Percentiles rank a stretch among this genome's conserved stretches.
Conservation (phyloP, 1,140 invertebrate species). For the Stegodyphus dumicola region DNA sequence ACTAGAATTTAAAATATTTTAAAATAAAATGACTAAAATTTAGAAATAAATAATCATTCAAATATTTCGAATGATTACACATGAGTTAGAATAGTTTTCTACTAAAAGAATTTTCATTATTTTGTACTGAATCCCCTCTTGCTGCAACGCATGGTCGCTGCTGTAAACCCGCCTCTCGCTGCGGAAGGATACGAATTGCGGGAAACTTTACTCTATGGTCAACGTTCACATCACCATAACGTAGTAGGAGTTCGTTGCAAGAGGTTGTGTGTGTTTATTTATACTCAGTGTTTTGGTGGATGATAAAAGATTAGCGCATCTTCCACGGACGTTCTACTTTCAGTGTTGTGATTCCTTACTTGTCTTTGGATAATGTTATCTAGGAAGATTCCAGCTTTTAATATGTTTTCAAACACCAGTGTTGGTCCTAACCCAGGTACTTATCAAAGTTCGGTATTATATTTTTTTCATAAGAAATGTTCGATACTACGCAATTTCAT, state of each 20-base stretch:
- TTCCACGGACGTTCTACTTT: constrained; percentile 5
- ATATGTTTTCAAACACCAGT: constrained; percentile 22
- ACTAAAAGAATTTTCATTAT: not conserved
- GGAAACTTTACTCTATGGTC: constrained; percentile 53
- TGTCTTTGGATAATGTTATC: constrained; percentile 40
- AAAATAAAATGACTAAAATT: not conserved
- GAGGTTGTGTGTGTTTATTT: constrained; percentile 29
- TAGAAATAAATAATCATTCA: not conserved
- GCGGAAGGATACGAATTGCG: constrained; percentile 49
- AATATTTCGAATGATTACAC: too few species aligned
- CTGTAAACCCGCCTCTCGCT: constrained; percentile 10
- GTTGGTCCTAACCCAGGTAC: constrained; percentile 43
- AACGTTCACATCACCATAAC: constrained; percentile 51
- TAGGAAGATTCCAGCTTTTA: constrained; percentile 54
- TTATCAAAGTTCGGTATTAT: not conserved
- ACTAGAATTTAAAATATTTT: constrained; percentile 12
- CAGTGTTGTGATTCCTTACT: not conserved
- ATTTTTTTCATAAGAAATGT: not conserved
- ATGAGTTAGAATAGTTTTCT: not conserved
- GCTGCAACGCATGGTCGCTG: constrained; percentile 11
- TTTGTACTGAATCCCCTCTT: not conserved
- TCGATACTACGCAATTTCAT: not conserved
- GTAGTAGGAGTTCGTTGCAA: constrained; percentile 9
- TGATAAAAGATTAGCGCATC: not conserved
- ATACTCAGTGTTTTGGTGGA: constrained; percentile 40